Base-by-base conservation (phyloP, 1,140 invertebrate genomes). In the Asobara japonica region DNA sequence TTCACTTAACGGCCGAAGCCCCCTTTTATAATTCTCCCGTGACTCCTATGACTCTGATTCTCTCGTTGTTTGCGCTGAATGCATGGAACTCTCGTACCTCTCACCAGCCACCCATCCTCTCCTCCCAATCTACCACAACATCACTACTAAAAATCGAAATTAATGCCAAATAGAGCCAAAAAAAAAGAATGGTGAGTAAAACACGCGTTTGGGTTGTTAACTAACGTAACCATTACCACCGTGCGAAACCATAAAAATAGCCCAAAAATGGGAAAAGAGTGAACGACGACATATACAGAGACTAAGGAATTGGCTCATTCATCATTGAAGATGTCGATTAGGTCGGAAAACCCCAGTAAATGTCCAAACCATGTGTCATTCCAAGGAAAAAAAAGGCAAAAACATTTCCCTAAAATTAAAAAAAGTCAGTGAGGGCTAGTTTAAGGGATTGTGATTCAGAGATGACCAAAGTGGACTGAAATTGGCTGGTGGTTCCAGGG, bases 401-500 rank as follows among this genome's bases (percentile, higher is more conserved):
- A 68, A 69, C 31, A 38, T 13, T 38, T 38, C 3, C 10, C n/a
- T 38, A 38, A 38, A 2, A 7, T 45, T 70, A 71, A 69, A 71
- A 75, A 75, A 79, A 78, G 41, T 45, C 4, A 45, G 79, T 80
- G 81, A 74, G 70, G 79, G 80, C 79, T 86, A 86, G 85, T 86
- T 85, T 87, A 86, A 87, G 84, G 84, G 76, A 85, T 38, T 81
- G 78, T 80, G 84, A 83, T 81, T 81, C 82, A 83, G 62, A 77
- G 85, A 45, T 82, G 83, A 82, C 83, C 80, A 83, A 84, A 30
- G 29, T 27, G 84, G 82, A 87, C 83, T 86, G 86, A 87, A 85
- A 87, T 87, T 87, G 87, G 85, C 86, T 87, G 87, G 84, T 86
- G 87, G 86, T 88, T 88, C 86, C 86, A 87, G 86, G 86, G 86